Conservation (phyloP, 2,888 invertebrate genomes). For the Hanleya hanleyi region DNA sequence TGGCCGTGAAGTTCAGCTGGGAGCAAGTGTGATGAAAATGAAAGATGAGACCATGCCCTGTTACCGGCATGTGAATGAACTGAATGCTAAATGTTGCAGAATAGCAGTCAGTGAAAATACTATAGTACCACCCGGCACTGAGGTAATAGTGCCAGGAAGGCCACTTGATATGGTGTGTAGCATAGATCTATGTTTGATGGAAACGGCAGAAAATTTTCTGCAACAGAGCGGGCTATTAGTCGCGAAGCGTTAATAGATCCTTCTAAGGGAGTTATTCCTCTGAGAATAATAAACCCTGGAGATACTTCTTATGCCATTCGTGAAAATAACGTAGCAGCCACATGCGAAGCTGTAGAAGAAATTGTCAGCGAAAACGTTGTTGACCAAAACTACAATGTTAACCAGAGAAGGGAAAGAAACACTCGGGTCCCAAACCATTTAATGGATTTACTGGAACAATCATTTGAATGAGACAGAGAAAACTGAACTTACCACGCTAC, state of each 20-base stretch:
- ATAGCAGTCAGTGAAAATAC: background rate
- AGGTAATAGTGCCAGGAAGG: background rate
- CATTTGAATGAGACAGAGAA: background rate
- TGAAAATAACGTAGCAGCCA: background rate
- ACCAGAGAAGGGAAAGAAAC: too few relatives aligned
- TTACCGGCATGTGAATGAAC: background rate
- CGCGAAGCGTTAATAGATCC: slow-evolving; percentile 14
- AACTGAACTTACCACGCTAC: background rate
- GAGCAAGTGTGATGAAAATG: background rate
- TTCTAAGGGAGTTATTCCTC: slow-evolving; percentile 12
- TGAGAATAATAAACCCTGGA: slow-evolving; percentile 15
- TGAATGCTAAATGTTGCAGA: background rate
- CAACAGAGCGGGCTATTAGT: background rate
- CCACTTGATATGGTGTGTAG: background rate
- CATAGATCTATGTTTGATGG: background rate
- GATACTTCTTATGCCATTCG: slow-evolving; percentile 15
- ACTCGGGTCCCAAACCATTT: background rate
- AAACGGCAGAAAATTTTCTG: background rate
- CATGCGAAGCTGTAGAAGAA: background rate
- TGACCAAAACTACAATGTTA: too few relatives aligned
- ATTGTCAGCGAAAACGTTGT: background rate
- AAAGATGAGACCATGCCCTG: background rate
- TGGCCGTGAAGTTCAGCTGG: background rate
- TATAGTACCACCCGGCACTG: background rate
- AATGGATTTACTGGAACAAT: background rate